Evolutionary conservation across 64 coral and sea anemone genomes (phyloP), one percentile per base, ranked within the genome.

Genomic region (Stichodactyla helianthus): DNA sequence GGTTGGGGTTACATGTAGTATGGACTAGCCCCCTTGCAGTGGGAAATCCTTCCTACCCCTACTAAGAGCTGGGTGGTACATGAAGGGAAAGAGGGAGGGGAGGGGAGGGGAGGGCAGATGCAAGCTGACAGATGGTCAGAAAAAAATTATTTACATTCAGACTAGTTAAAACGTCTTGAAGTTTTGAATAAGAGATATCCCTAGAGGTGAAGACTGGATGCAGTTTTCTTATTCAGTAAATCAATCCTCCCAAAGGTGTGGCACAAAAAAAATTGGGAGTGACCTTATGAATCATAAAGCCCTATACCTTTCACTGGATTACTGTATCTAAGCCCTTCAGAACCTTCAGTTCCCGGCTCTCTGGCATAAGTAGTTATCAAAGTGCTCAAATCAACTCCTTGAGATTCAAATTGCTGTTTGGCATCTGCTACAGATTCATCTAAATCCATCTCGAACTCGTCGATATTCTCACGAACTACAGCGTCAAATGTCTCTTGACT

Each of bases 391-490:
- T 97, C 94, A 77, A 97, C 94, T 52, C 91, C 88, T 83, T 97
- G 94, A 53, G 85, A 85, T 26, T 85, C 82, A 79, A 97, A 97
- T 55, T 97, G 94, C 52, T 90, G 79, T 19, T 71, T 83, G 20
- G 94, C 94, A 55, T 97, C 94, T 25, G 84, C 64, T 0, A 90
- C 68, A 0, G 91, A 91, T 64, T 97, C 94, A 53, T 88, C 51
- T 27, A 97, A 97, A 63, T 87, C 91, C 94, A 97, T 97, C 82
- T 97, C 94, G 52, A 93, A 97, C 50, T 97, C 94, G 62, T 97
- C 94, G 4, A 97, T 78, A 93, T 97, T 97, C 59, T 97, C 94
- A 61, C 88, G 84, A 20, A 97, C 94, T 20, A 85, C 94, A 26
- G 67, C 86, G 79, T 97, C 94, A 55, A 97, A 97, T 16, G 94